These are phyloP conservation scores for Cinclus mexicanus DNA, from an alignment of 2,113 vertebrate genomes.

Conservation along the genomic window DNA sequence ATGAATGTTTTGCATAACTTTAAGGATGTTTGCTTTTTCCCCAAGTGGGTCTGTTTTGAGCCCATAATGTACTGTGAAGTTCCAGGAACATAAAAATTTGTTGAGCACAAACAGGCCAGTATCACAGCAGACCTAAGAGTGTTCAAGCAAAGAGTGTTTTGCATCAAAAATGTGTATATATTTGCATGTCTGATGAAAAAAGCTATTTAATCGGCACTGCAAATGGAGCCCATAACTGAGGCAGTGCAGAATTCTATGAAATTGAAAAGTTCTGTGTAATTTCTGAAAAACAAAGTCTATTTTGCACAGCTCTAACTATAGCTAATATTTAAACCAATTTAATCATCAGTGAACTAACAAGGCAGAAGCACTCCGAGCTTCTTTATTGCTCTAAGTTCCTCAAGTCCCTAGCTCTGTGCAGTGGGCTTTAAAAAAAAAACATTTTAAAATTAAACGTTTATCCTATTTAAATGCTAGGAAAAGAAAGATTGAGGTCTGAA, in stretches of 20 bases:
- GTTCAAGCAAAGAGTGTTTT: constrained; percentile 28
- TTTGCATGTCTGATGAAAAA: constrained; percentile 60
- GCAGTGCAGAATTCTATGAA: constrained; percentile 42
- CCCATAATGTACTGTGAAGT: constrained; percentile 58
- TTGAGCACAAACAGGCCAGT: constrained; percentile 18
- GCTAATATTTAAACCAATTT: constrained; percentile 33
- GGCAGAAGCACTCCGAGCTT: not conserved
- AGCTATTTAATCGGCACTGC: constrained; percentile 29
- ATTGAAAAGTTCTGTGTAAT: constrained; percentile 41
- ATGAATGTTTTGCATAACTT: constrained; percentile 63
- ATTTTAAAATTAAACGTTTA: not conserved
- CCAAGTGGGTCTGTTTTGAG: constrained; percentile 49
- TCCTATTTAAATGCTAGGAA: not conserved
- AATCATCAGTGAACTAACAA: not conserved
- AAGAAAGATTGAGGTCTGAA: not conserved
- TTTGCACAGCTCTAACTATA: not conserved
- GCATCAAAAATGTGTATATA: constrained; percentile 14
- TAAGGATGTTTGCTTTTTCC: constrained; percentile 52
- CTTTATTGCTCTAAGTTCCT: not conserved
- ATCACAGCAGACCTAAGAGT: constrained; percentile 19
- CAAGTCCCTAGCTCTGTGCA: not conserved
- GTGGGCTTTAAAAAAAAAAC: not conserved
- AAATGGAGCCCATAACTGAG: not conserved
- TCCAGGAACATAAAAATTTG: constrained; percentile 34
- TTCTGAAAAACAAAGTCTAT: constrained; percentile 22